Base-by-base conservation (phyloP, 53 echinoderm and acorn worm species). In the Hippasteria phrygiana region DNA sequence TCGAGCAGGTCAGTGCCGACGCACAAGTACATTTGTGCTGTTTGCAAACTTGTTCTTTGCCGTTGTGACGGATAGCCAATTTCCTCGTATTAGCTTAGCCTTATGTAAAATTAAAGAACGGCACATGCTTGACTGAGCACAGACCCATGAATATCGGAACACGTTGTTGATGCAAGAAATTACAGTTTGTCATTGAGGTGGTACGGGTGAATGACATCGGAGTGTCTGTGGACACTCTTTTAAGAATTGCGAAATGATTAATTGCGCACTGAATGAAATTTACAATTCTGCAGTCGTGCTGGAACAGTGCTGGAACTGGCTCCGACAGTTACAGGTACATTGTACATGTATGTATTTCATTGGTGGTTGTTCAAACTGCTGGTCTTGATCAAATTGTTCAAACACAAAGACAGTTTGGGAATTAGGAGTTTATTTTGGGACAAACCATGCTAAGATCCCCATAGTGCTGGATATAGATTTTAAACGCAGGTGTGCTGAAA, bases 101-200 rank as follows among this genome's bases (percentile, higher is more conserved):
- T 36, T 53, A 85, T 71, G 70, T 45, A 85, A 85, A 70, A 70
- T 69, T 85, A 31, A 70, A 28, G 20, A 43, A 9, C 20, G 50
- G 14, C 36, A 20, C 84, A 70, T 28, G 85, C 85, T 35, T 71
- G 28, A 9, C n/a, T 31, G 37, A 51, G 35, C 70, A 36, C 29
- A 69, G 69, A 33, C 35, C 51, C 37, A 71, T 85, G 48, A 67
- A 71, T 48, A 51, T 42, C 35, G 11, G 48, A 16, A 17, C 34
- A 8, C 17, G 37, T 13, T 78, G 59, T 78, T 78, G 59, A 78
- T 78, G 9, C 12, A 37, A 78, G 59, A 78, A 38, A 78, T 59
- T 59, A 59, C 59, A 20, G 27, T 59, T 45, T 20, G 59, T 17
- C 59, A 18, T 24, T 59, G 22, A 59, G 59, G 20, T 17, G 1